Evolutionary conservation across 2,888 invertebrate species (phyloP).

Genomic region (Ypsolopha sequella): DNA sequence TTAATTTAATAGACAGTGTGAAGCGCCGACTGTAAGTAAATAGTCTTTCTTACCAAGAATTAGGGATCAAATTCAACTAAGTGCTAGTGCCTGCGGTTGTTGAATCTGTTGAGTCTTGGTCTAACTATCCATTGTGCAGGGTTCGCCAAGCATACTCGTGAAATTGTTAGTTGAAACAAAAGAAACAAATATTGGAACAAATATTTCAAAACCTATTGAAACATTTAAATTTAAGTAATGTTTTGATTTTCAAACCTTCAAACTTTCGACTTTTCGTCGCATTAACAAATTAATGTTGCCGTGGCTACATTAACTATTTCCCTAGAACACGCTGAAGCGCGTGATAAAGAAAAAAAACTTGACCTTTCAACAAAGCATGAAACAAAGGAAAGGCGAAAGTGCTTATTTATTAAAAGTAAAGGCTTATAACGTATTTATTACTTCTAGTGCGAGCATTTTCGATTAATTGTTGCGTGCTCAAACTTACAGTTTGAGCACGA

Average conservation of each 20-base stretch:
- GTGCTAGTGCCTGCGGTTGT: no score
- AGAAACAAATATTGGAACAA: no score
- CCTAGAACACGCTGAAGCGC: not conserved
- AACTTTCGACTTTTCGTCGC: no score
- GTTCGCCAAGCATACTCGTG: no score
- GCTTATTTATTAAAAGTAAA: not conserved
- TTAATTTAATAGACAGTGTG: conserved; percentile 77
- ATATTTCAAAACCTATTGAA: no score
- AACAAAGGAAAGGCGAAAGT: no score
- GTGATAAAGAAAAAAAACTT: conserved; percentile 3
- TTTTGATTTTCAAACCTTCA: not conserved
- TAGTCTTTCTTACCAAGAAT: no score
- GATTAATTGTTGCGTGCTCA: conserved; percentile 2
- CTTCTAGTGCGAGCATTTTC: not conserved
- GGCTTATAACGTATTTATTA: not conserved
- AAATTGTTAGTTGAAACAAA: no score
- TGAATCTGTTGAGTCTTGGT: no score
- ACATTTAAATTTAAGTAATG: not conserved
- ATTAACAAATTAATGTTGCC: not conserved
- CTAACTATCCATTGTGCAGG: no score
- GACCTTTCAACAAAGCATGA: conserved; percentile 9
- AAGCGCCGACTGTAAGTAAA: conserved; percentile 74
- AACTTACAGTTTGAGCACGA: conserved; percentile 2
- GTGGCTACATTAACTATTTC: not conserved
- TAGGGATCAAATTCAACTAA: no score